Conservation (phyloP, 92 coral and sea anemone genomes). For the Zoanthus sansibaricus region DNA sequence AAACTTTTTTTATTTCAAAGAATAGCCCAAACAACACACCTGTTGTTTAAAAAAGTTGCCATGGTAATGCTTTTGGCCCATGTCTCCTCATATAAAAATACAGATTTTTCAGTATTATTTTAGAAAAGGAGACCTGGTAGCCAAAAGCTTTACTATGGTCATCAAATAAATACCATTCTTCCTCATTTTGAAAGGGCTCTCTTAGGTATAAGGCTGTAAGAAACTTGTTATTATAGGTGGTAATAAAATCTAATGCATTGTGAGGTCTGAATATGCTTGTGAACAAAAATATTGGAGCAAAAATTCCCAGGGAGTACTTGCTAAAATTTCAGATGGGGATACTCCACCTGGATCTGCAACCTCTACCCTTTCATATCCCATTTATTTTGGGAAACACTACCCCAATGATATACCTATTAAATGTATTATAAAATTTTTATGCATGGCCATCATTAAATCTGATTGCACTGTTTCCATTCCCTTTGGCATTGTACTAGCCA, state of each 20-base stretch:
- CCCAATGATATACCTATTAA: neutral
- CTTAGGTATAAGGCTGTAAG: constrained; percentile 1
- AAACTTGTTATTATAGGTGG: neutral
- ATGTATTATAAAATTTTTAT: neutral
- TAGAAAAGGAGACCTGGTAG: neutral
- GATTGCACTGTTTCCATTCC: constrained; percentile 1
- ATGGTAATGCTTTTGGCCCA: constrained; percentile 2
- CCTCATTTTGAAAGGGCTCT: neutral
- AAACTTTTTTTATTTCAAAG: neutral
- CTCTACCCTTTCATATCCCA: neutral
- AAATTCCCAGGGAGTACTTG: constrained; percentile 1
- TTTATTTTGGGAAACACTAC: neutral
- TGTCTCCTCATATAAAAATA: neutral
- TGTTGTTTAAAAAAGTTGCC: neutral
- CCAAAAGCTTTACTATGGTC: constrained; percentile 5
- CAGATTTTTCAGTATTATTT: constrained; percentile 1
- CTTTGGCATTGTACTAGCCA: constrained; percentile 1
- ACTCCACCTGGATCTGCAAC: constrained; percentile 2
- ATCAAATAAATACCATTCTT: neutral
- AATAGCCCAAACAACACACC: neutral
- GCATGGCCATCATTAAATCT: neutral
- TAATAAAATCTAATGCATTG: neutral
- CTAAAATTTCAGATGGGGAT: neutral
- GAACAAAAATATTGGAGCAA: neutral
- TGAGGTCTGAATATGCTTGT: neutral